Conservation (phyloP, 2,888 invertebrate species). For the Campoletis raptor region DNA sequence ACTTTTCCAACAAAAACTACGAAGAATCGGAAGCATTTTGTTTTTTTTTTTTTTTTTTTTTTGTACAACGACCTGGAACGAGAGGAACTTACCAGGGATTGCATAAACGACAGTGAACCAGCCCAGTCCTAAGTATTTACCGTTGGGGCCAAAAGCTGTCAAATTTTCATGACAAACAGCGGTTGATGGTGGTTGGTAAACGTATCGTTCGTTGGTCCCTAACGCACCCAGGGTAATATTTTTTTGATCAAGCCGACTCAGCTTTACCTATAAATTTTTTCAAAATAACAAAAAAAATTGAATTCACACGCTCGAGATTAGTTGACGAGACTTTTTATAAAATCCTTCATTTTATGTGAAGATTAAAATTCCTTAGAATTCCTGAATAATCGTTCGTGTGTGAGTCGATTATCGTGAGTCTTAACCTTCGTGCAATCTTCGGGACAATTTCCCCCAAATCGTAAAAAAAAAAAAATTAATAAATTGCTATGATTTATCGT, state of each 20-base stretch:
- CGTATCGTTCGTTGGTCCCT: slow-evolving; percentile 47
- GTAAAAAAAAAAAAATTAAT: too few relatives aligned
- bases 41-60: background rate
- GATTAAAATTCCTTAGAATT: too few relatives aligned
- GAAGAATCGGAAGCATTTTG: background rate
- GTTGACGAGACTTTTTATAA: background rate
- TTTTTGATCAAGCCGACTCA: slow-evolving; percentile 72
- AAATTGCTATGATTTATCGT: too few relatives aligned
- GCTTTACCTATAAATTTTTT: slow-evolving; percentile 49
- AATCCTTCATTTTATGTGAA: background rate
- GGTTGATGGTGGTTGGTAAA: slow-evolving; percentile 80
- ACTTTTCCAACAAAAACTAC: background rate
- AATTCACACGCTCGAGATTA: background rate
- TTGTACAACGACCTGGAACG: too few relatives aligned
- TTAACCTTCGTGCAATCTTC: too few relatives aligned
- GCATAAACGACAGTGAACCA: slow-evolving; percentile 92
- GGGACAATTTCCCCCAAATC: too few relatives aligned
- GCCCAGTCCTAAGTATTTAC: slow-evolving; percentile 88
- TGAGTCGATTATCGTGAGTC: background rate
- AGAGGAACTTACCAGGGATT: slow-evolving; percentile 88
- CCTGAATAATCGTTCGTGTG: too few relatives aligned
- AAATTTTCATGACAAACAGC: slow-evolving; percentile 89
- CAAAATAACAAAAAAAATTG: background rate
- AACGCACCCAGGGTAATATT: slow-evolving; percentile 73
- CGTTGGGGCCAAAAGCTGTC: slow-evolving; percentile 86